phyloP scores from a whole-genome alignment of 1,140 invertebrate genomes.

The Zaprionus vittiger region DNA sequence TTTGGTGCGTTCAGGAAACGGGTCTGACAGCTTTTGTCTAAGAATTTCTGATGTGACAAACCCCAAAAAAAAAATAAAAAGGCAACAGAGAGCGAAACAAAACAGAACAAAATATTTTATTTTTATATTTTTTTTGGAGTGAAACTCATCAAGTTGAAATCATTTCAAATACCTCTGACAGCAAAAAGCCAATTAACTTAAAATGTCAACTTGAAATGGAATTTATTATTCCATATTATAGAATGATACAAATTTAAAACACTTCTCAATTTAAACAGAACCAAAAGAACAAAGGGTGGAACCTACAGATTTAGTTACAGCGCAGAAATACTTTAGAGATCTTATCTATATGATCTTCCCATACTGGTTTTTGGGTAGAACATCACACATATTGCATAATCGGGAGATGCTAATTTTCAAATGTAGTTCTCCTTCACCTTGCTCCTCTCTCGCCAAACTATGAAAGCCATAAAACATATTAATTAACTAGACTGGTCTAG shows the following conservation, averaged over 20 bases:
- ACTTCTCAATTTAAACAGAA: not conserved
- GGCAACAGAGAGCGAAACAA: not conserved
- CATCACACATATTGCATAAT: slow-evolving; percentile 16
- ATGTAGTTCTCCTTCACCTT: not conserved
- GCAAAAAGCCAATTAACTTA: slow-evolving; percentile 37
- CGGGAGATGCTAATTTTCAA: slow-evolving; percentile 20
- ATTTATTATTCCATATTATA: slow-evolving; percentile 7
- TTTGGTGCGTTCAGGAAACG: slow-evolving; percentile 44
- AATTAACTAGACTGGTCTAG: slow-evolving; percentile 66
- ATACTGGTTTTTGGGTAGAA: not conserved
- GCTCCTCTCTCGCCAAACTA: not conserved
- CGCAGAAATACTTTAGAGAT: not conserved
- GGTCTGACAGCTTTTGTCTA: slow-evolving; percentile 62
- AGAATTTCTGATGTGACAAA: slow-evolving; percentile 34
- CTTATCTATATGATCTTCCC: not conserved
- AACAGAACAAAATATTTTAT: slow-evolving; percentile 22
- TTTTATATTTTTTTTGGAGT: too few relatives aligned
- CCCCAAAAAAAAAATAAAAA: slow-evolving; percentile 19
- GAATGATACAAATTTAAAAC: not conserved
- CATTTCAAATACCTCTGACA: slow-evolving; percentile 38
- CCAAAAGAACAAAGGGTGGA: not conserved
- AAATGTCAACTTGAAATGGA: slow-evolving; percentile 34
- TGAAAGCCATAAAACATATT: slow-evolving; percentile 44
- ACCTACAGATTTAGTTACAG: not conserved
- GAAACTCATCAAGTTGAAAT: slow-evolving; percentile 40